Conservation (phyloP, 2,797 vertebrate species). For the Apogon talboti region DNA sequence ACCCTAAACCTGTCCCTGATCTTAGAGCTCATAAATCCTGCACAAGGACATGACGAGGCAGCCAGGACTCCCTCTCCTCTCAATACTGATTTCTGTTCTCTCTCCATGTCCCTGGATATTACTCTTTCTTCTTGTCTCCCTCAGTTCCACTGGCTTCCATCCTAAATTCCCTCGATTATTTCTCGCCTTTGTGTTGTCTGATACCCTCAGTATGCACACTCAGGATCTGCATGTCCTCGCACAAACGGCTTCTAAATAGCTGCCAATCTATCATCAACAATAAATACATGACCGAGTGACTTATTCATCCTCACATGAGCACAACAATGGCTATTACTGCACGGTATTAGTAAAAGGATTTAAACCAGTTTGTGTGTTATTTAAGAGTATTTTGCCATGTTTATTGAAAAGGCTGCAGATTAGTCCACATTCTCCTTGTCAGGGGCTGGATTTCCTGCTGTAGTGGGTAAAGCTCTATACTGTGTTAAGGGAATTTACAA, state of each 20-base stretch:
- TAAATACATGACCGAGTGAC: constrained; percentile 39
- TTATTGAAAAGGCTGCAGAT: constrained; percentile 69
- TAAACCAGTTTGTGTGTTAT: constrained; percentile 60
- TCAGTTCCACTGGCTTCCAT: constrained; percentile 41
- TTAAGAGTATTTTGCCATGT: constrained; percentile 58
- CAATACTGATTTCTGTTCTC: constrained; percentile 63
- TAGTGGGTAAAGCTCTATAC: constrained; percentile 48
- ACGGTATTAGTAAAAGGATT: constrained; percentile 56
- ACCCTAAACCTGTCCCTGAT: constrained; percentile 74
- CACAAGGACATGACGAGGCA: constrained; percentile 75
- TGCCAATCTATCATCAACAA: constrained; percentile 56
- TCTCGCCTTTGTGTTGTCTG: constrained; percentile 18
- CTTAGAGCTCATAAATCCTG: constrained; percentile 80
- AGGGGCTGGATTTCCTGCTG: constrained; percentile 60
- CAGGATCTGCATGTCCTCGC: constrained; percentile 40
- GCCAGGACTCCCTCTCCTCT: constrained; percentile 58
- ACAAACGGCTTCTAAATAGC: constrained; percentile 44
- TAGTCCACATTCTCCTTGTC: constrained; percentile 68
- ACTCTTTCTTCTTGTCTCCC: constrained; percentile 38
- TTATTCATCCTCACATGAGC: constrained; percentile 50
- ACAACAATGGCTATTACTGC: constrained; percentile 55
- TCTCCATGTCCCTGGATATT: constrained; percentile 51
- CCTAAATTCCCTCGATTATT: constrained; percentile 38
- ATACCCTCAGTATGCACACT: constrained; percentile 32
- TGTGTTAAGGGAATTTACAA: constrained; percentile 67